Evolutionary conservation across 2,888 invertebrate species (phyloP).

Genomic region (Sipunculus nudus): DNA sequence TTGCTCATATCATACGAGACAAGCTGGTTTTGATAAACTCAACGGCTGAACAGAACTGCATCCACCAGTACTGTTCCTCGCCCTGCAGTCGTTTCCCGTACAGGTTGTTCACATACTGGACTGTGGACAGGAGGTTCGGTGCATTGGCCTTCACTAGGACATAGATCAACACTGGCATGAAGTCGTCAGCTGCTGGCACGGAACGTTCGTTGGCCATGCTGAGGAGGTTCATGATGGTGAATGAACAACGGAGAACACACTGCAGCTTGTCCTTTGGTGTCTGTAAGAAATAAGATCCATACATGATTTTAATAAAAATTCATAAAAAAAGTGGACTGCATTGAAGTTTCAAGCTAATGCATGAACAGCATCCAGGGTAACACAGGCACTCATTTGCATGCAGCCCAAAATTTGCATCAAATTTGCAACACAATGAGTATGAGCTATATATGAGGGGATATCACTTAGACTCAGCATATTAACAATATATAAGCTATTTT

Average conservation of each 20-base stretch:
- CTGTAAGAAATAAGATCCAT: conserved; percentile 48
- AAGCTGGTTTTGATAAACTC: conserved; percentile 98
- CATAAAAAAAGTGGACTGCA: background rate
- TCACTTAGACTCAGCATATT: no score
- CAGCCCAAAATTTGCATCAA: no score
- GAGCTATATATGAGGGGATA: no score
- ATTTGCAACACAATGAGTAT: no score
- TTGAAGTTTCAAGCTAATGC: background rate
- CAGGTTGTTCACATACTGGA: conserved; percentile 94
- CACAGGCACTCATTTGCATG: no score
- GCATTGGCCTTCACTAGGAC: conserved; percentile 98
- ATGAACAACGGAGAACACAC: conserved; percentile 87
- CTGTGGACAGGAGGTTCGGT: conserved; percentile 89
- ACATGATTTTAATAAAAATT: no score
- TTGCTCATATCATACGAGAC: no score
- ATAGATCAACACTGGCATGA: conserved; percentile 95
- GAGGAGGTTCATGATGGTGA: conserved; percentile 92
- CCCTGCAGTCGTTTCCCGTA: conserved; percentile 84
- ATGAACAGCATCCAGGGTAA: background rate
- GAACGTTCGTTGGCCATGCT: conserved; percentile 78
- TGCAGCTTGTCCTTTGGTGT: conserved; percentile 87
- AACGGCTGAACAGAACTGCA: conserved; percentile 94
- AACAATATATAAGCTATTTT: no score
- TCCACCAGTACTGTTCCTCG: conserved; percentile 98
- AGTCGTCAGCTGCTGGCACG: conserved; percentile 90